Evolutionary conservation across 2,888 invertebrate species (phyloP), one percentile per base, ranked within the genome.

Genomic region (Liodrosophila aerea): DNA sequence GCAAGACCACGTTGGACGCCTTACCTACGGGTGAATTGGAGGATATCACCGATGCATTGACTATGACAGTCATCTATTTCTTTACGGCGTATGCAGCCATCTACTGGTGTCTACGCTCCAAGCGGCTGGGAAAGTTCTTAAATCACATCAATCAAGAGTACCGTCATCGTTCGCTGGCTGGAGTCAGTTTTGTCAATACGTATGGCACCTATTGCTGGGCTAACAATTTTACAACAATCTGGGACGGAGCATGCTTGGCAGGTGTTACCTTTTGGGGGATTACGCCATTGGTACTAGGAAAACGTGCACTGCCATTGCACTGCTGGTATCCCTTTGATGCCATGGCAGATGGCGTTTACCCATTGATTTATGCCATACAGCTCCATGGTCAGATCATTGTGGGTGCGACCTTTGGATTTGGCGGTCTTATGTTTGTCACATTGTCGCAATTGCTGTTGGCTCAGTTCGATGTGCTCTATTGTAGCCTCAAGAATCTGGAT

Each of bases 271-370:
- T 70, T 22, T 89, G 87, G 83, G 85, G 82, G 1, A 34, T 88
- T 1, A 67, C 80, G 1, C 90, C 88, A 0, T 13, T 89, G 3
- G 56, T 89, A 0, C 15, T 85, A 46, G 65, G 81, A 1, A 66
- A 64, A 1, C 63, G 76, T 1, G 63, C 70, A 2, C 54, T 89
- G 31, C 89, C 90, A 0, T 51, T 90, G 22, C 73, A 70, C 2
- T 86, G 86, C 41, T 89, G 89, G 88, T 90, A 90, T 76, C 90
- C 90, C 0, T 88, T 89, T 39, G 82, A 90, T 65, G 73, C 76
- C 2, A 53, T 85, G 69, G 87, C 84, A 46, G 61, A 70, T 4
- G 34, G 43, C 16, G 51, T 73, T 8, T 88, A 84, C 44, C 71
- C 82, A 39, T 2, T 67, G 1, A 49, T 85, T 0, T 88, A 87